These are phyloP conservation scores for Mythimna ferrago DNA, from an alignment of 2,888 invertebrate genomes.

Conservation along the genomic window DNA sequence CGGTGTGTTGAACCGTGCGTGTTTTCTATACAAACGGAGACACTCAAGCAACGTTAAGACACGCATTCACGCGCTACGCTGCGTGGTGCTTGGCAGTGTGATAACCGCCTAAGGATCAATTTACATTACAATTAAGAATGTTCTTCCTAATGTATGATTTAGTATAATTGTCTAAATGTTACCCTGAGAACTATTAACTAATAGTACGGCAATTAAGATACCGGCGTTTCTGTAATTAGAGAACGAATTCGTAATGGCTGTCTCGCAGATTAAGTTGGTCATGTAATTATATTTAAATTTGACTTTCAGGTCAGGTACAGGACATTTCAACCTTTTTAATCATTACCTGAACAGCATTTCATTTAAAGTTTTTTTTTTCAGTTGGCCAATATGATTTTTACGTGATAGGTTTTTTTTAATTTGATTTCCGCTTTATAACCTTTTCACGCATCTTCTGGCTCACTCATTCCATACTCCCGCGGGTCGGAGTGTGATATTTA, in stretches of 20 bases:
- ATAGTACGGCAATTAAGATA: conserved; percentile 48
- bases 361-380: background rate
- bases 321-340: background rate
- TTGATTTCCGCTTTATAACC: no score
- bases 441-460: no score
- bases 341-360: background rate
- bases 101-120: conserved; percentile 13
- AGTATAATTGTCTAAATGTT: conserved; percentile 48
- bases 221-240: conserved; percentile 41
- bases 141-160: conserved; percentile 37
- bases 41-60: no score
- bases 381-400: no score
- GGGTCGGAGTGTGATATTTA: no score
- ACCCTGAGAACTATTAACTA: conserved; percentile 47
- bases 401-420: no score
- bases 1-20: no score
- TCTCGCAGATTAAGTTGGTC: conserved; percentile 28
- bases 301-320: background rate
- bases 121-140: conserved; percentile 50
- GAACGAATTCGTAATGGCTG: conserved; percentile 45
- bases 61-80: no score
- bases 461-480: no score
- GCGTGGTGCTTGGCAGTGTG: no score
- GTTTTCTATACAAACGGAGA: no score
- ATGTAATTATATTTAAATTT: conserved; percentile 21